phyloP scores from a whole-genome alignment of 2,113 vertebrate species.

The Piliocolobus tephrosceles region DNA sequence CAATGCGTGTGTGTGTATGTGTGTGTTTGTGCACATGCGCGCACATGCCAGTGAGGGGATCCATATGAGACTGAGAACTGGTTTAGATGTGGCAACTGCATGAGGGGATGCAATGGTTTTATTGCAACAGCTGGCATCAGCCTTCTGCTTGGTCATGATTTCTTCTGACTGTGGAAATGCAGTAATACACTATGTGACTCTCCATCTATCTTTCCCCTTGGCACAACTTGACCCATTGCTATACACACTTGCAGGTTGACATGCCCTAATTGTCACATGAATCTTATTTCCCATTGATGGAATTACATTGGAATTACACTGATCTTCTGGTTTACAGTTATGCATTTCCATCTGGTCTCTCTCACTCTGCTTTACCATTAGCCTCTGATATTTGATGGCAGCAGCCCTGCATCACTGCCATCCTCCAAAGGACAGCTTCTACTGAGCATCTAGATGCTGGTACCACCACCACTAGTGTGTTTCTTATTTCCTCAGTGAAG shows the following conservation, averaged over 20 bases:
- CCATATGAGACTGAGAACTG: background rate
- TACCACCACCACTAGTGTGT: background rate
- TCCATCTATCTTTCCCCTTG: background rate
- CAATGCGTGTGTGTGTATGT: background rate
- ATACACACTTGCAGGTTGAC: background rate
- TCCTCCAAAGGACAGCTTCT: background rate
- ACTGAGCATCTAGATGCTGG: background rate
- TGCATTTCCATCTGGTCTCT: background rate
- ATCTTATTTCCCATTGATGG: background rate
- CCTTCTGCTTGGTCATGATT: too few relatives aligned
- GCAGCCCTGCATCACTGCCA: background rate
- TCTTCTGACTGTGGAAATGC: background rate
- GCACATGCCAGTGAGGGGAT: background rate
- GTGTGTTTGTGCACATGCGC: accelerated
- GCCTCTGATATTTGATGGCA: background rate
- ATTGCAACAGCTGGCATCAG: background rate
- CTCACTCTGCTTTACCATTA: background rate
- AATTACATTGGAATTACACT: background rate
- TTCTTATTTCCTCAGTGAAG: background rate
- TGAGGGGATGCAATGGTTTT: too few relatives aligned
- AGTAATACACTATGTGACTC: background rate
- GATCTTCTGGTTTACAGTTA: background rate
- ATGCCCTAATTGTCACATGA: background rate
- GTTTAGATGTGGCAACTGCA: background rate
- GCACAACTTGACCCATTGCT: background rate